A percentile compares a stretch with the other conserved stretches of the same genome.
Evolutionary conservation across 2,888 invertebrate genomes (phyloP).

Genomic region (Venusia cambrica): DNA sequence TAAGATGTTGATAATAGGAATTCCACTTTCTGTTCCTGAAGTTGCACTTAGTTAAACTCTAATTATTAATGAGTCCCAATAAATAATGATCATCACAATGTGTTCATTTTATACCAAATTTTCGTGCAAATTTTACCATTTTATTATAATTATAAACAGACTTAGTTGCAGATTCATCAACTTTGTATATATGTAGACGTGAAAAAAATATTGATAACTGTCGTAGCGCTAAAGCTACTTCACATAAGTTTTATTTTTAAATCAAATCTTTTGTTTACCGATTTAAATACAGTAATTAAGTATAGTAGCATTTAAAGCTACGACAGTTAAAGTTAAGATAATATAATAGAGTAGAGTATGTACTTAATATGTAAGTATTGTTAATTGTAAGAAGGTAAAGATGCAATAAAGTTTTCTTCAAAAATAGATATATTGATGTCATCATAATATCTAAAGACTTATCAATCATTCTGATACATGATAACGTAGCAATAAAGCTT

Average conservation of each 20-base stretch:
- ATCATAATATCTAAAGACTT: slow-evolving; percentile 8
- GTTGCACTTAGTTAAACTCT: slow-evolving; percentile 14
- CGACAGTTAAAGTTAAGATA: too few species aligned
- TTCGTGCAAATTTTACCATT: slow-evolving; percentile 53
- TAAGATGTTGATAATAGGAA: too few species aligned
- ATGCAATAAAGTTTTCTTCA: slow-evolving; percentile 35
- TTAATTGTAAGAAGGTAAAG: slow-evolving; percentile 31
- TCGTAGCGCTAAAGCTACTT: too few species aligned
- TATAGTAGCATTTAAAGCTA: too few species aligned
- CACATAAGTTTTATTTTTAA: too few species aligned
- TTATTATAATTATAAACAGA: slow-evolving; percentile 42
- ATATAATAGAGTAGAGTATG: slow-evolving; percentile 32
- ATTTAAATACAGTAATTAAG: too few species aligned
- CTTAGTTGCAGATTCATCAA: too few species aligned
- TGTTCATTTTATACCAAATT: slow-evolving; percentile 76
- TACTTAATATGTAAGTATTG: slow-evolving; percentile 34
- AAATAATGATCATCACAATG: slow-evolving; percentile 62
- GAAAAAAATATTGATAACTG: slow-evolving; percentile 38
- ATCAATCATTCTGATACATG: slow-evolving; percentile 4
- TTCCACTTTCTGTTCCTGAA: neutral
- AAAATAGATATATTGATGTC: slow-evolving; percentile 9
- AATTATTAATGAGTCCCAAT: slow-evolving; percentile 28
- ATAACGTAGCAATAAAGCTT: slow-evolving; percentile 13
- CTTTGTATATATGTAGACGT: slow-evolving; percentile 47
- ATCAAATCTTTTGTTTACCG: too few species aligned